Conservation (phyloP, 2,888 invertebrate genomes). For the Phaedon cochleariae region DNA sequence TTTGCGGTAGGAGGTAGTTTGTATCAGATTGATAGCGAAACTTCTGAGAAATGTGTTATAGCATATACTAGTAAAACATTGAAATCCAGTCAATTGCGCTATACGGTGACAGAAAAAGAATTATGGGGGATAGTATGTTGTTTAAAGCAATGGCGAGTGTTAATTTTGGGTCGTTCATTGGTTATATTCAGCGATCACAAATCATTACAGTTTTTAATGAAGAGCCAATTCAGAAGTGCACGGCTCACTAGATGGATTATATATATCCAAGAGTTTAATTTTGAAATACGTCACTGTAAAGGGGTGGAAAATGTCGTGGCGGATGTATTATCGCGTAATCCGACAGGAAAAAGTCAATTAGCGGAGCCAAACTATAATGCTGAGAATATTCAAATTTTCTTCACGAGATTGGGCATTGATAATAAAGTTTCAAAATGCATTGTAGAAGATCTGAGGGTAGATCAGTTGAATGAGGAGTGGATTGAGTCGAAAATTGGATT, state of each 20-base stretch:
- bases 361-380: no score
- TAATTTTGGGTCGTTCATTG: slow-evolving; percentile 24
- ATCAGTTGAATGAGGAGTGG: no score
- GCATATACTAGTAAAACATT: slow-evolving; percentile 27
- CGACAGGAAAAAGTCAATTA: no score
- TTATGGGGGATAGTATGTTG: slow-evolving; percentile 14
- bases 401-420: no score
- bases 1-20: slow-evolving; percentile 8
- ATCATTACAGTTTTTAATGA: slow-evolving; percentile 23
- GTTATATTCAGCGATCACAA: slow-evolving; percentile 32
- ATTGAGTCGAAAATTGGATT: no score
- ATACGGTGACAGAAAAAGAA: slow-evolving; percentile 28
- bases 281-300: no score
- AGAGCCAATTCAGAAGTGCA: slow-evolving; percentile 13
- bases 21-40: slow-evolving; percentile 1
- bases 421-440: no score
- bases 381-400: no score
- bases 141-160: slow-evolving; percentile 26
- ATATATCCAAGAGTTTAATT: slow-evolving; percentile 25
- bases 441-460: no score
- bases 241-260: slow-evolving; percentile 29
- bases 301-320: no score
- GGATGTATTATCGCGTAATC: no score
- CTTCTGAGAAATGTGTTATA: slow-evolving; percentile 12
- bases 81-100: slow-evolving; percentile 6